Conservation (phyloP, 2,113 vertebrate species). For the Gavialis gangeticus region DNA sequence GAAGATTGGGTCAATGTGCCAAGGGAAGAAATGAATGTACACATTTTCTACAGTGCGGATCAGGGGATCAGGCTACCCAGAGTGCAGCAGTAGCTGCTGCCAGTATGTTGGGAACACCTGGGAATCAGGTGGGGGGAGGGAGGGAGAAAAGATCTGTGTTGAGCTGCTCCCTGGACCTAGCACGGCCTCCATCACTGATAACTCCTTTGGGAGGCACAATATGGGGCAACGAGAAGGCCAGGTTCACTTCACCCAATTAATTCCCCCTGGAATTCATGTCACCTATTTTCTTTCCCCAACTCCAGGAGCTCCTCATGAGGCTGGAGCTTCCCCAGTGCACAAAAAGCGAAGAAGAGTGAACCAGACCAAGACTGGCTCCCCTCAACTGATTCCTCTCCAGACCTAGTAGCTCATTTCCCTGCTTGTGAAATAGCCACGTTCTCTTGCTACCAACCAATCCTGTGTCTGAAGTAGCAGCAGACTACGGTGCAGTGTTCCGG, state of each 20-base stretch:
- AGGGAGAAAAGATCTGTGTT: background rate
- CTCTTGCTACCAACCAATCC: background rate
- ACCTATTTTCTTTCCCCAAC: background rate
- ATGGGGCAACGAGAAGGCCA: background rate
- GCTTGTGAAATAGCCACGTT: background rate
- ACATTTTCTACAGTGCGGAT: too few relatives aligned
- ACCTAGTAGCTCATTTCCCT: background rate
- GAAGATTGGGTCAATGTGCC: background rate
- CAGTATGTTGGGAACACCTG: background rate
- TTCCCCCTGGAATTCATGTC: background rate
- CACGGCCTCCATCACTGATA: background rate
- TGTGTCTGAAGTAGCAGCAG: background rate
- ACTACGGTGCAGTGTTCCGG: background rate
- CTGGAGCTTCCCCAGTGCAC: background rate
- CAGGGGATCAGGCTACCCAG: background rate
- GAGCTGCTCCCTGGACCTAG: background rate
- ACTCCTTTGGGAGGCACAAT: background rate
- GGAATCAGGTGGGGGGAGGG: background rate
- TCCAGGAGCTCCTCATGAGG: background rate
- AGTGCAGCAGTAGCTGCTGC: background rate
- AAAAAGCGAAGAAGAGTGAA: too few relatives aligned
- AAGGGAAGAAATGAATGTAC: background rate
- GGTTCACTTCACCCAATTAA: background rate
- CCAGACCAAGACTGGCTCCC: background rate
- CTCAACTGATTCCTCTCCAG: background rate